phyloP scores from a whole-genome alignment of 1,140 invertebrate genomes.

The Heliconius hewitsoni region DNA sequence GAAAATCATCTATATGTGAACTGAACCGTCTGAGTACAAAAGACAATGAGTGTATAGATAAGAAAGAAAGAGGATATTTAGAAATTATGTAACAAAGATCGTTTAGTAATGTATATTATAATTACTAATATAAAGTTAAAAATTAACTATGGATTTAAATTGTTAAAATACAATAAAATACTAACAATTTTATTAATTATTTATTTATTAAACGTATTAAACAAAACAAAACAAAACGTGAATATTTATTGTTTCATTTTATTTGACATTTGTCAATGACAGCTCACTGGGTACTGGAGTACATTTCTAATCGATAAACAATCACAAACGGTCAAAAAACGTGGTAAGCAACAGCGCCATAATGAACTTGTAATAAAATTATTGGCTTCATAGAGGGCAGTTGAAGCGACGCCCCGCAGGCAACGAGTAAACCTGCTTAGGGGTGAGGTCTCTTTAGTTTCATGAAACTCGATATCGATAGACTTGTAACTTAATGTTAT shows the following conservation, averaged over 20 bases:
- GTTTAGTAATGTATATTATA: background rate
- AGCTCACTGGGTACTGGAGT: background rate
- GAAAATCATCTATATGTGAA: background rate
- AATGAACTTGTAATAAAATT: slow-evolving; percentile 81
- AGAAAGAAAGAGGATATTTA: no score
- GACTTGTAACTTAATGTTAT: background rate
- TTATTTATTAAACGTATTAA: background rate
- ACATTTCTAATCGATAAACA: slow-evolving; percentile 32
- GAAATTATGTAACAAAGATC: background rate
- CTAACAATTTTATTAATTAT: no score
- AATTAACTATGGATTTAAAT: background rate
- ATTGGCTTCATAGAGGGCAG: slow-evolving; percentile 78
- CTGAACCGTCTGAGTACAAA: background rate
- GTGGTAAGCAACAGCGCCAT: slow-evolving; percentile 65
- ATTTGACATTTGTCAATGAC: background rate
- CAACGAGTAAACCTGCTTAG: slow-evolving; percentile 71
- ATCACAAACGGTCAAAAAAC: slow-evolving; percentile 43
- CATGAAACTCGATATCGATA: slow-evolving; percentile 43
- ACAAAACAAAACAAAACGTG: background rate
- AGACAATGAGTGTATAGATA: background rate
- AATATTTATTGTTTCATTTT: background rate
- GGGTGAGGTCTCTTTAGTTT: slow-evolving; percentile 39
- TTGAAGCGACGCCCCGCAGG: slow-evolving; percentile 70
- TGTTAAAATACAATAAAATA: background rate
- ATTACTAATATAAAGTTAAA: background rate